phyloP scores from a whole-genome alignment of 1,140 invertebrate genomes.

The Lanistes nyassanus region DNA sequence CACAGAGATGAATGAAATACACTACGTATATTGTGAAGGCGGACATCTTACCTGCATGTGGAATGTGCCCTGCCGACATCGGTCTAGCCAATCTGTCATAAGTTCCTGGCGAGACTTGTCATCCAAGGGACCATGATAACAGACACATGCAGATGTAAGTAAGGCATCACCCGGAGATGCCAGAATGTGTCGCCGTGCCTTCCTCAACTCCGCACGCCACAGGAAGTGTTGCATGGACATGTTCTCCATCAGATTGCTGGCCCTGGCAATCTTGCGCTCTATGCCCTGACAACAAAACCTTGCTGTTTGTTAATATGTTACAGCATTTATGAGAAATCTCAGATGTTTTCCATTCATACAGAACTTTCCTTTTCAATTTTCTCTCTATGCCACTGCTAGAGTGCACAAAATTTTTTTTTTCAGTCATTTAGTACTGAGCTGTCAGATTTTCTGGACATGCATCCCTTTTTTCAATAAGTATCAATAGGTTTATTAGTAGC shows the following conservation, averaged over 20 bases:
- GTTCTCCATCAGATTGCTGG: conserved; percentile 62
- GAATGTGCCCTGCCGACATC: conserved; percentile 52
- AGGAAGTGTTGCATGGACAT: conserved; percentile 62
- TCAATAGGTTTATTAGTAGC: too few relatives aligned
- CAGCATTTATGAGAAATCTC: not conserved
- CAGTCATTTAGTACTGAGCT: too few relatives aligned
- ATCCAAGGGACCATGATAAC: conserved; percentile 63
- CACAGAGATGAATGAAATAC: too few relatives aligned
- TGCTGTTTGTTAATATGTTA: not conserved
- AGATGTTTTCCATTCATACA: not conserved
- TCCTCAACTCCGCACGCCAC: conserved; percentile 60
- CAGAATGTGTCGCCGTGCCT: conserved; percentile 50
- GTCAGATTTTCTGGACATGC: too few relatives aligned
- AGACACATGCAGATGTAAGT: conserved; percentile 60
- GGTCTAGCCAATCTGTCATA: conserved; percentile 50
- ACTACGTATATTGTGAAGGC: too few relatives aligned
- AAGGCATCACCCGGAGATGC: conserved; percentile 59
- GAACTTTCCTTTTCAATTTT: not conserved
- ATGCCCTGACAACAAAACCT: conserved; percentile 51
- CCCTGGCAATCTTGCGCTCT: conserved; percentile 58
- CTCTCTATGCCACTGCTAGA: too few relatives aligned
- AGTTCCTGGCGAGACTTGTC: conserved; percentile 54
- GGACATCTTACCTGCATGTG: conserved; percentile 33
- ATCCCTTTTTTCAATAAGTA: too few relatives aligned
- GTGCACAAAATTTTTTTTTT: too few relatives aligned